Conservation (phyloP, 2,888 invertebrate genomes). For the Gastracanthus pulcherrimus region DNA sequence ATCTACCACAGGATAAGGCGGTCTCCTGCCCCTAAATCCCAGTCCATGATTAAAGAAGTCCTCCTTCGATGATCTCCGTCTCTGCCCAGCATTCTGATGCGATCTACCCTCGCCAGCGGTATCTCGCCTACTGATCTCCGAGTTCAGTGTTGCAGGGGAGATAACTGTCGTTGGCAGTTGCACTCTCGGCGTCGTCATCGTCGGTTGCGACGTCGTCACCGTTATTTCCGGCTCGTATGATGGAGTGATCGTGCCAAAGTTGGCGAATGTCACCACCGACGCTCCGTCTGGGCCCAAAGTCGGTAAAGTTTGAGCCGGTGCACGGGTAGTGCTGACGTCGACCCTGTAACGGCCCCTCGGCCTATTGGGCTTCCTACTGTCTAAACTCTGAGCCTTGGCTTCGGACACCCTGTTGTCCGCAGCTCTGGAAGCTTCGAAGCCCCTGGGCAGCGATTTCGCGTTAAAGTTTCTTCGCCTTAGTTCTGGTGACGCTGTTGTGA, state of each 20-base stretch:
- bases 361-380: slow-evolving; percentile 7
- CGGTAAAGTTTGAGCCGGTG: background rate
- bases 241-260: background rate
- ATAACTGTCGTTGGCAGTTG: too few relatives aligned
- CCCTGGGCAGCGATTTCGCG: background rate
- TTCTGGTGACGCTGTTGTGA: background rate
- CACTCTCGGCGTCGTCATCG: background rate
- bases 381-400: background rate
- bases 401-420: background rate
- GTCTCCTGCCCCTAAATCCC: slow-evolving; percentile 71
- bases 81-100: slow-evolving; percentile 50
- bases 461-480: slow-evolving; percentile 18
- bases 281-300: background rate
- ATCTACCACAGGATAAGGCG: slow-evolving; percentile 9
- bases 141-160: background rate
- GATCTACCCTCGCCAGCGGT: slow-evolving; percentile 27
- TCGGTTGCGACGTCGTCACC: slow-evolving; percentile 20
- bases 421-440: slow-evolving; percentile 3
- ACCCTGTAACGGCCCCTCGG: slow-evolving; percentile 33
- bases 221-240: slow-evolving; percentile 16
- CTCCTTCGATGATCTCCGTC: slow-evolving; percentile 63
- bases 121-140: slow-evolving; percentile 5
- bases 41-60: slow-evolving; percentile 72
- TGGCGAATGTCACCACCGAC: background rate
- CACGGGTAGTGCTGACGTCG: background rate